phyloP scores from a whole-genome alignment of 2,888 invertebrate species.

The Linnaemya tessellans region DNA sequence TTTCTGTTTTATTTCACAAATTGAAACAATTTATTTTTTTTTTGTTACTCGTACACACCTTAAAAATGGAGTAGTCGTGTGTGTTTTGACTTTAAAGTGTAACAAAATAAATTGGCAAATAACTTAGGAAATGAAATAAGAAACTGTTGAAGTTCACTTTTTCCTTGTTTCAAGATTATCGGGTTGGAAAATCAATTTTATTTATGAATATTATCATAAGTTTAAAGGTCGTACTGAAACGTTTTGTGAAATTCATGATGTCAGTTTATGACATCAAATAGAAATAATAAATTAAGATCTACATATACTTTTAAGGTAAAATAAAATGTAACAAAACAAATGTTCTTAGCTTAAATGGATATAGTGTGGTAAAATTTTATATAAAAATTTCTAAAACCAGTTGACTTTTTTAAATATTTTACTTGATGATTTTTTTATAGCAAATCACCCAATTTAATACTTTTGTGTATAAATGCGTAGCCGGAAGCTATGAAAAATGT shows the following conservation, averaged over 20 bases:
- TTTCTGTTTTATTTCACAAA: constrained; percentile 31
- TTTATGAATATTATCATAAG: neutral
- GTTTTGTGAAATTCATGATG: neutral
- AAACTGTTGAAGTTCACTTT: neutral
- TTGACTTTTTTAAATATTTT: too few species aligned
- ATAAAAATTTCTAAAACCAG: too few species aligned
- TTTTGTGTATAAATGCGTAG: too few species aligned
- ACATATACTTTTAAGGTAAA: too few species aligned
- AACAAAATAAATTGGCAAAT: constrained; percentile 35
- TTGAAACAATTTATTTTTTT: constrained; percentile 20
- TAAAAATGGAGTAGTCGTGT: constrained; percentile 37
- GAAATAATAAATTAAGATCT: too few species aligned
- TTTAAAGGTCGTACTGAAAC: neutral
- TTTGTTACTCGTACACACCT: constrained; percentile 31
- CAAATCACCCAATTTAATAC: too few species aligned
- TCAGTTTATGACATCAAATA: neutral
- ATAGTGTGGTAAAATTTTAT: too few species aligned
- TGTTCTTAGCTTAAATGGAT: too few species aligned
- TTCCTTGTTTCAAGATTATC: neutral
- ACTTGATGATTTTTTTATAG: too few species aligned
- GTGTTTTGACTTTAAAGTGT: constrained; percentile 43
- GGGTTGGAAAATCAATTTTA: constrained; percentile 8
- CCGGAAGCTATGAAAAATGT: too few species aligned
- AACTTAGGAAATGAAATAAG: constrained; percentile 4
- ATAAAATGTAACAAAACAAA: too few species aligned